These are phyloP conservation scores for Thunnus thynnus DNA, from an alignment of 2,113 vertebrate species.

Conservation along the genomic window DNA sequence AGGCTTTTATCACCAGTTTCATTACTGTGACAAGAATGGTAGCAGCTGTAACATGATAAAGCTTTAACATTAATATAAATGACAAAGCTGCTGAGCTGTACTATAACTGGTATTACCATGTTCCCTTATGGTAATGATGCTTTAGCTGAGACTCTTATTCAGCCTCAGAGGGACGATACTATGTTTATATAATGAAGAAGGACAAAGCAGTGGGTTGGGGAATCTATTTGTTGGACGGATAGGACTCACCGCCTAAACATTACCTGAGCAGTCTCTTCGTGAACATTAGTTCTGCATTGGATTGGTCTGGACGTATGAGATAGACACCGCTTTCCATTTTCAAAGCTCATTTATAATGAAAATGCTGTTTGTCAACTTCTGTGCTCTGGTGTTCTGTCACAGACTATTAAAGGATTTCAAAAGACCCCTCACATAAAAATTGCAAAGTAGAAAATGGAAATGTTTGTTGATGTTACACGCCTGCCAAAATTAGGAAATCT, in stretches of 20 bases:
- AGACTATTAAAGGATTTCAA: conserved; percentile 25
- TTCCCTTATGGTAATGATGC: conserved; percentile 24
- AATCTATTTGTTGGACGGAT: conserved; percentile 28
- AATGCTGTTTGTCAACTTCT: conserved; percentile 54
- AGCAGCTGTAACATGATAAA: neutral
- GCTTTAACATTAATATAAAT: conserved; percentile 16
- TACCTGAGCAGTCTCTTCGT: neutral
- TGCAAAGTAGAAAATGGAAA: conserved; percentile 31
- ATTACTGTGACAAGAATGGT: neutral
- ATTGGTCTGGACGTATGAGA: conserved; percentile 20
- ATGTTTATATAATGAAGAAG: conserved; percentile 50
- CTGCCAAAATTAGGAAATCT: conserved; percentile 27
- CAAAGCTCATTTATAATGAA: conserved; percentile 64
- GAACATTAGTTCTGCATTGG: conserved; percentile 28
- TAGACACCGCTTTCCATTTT: conserved; percentile 53
- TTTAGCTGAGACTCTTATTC: conserved; percentile 14
- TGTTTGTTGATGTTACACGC: conserved; percentile 29
- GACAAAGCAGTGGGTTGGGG: conserved; percentile 38
- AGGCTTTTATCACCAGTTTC: neutral
- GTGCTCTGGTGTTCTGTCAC: conserved; percentile 48
- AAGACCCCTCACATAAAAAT: conserved; percentile 48
- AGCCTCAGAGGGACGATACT: conserved; percentile 9
- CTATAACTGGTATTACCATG: neutral
- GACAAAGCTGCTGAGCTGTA: neutral
- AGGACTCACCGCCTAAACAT: conserved; percentile 19